These are phyloP conservation scores for Mythimna lalbum DNA, from an alignment of 2,888 invertebrate species.

Conservation along the genomic window DNA sequence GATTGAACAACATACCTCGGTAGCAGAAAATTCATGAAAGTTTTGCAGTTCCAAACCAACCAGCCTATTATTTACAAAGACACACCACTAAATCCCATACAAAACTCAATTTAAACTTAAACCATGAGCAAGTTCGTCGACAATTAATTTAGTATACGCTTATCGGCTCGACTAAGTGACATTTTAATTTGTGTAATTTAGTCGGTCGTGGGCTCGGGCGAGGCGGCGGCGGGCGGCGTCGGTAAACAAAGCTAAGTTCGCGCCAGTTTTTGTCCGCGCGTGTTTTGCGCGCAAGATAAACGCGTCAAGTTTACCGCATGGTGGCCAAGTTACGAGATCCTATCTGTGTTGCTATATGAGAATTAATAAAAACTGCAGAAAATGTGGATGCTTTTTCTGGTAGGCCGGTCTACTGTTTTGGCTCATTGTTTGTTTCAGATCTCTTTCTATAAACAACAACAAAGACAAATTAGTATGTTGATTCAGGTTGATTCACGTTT, in stretches of 20 bases:
- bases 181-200: conserved; percentile 62
- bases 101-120: conserved; percentile 55
- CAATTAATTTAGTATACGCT: conserved; percentile 53
- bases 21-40: conserved; percentile 1
- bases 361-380: conserved; percentile 34
- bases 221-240: conserved; percentile 1
- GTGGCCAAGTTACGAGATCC: conserved; percentile 39
- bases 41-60: conserved; percentile 8
- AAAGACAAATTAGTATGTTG: neutral
- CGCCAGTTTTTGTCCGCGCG: conserved; percentile 50
- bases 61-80: conserved; percentile 19
- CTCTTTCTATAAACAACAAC: neutral
- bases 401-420: neutral
- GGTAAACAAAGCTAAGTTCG: conserved; percentile 49
- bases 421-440: neutral
- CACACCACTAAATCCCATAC: conserved; percentile 34
- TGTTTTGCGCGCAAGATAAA: conserved; percentile 58
- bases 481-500: neutral
- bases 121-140: conserved; percentile 42
- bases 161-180: conserved; percentile 56
- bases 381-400: neutral
- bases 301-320: conserved; percentile 47
- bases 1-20: neutral
- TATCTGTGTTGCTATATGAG: conserved; percentile 25
- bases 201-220: conserved; percentile 17